Base-by-base conservation (phyloP, 1,140 invertebrate species). In the Lethrus apterus region DNA sequence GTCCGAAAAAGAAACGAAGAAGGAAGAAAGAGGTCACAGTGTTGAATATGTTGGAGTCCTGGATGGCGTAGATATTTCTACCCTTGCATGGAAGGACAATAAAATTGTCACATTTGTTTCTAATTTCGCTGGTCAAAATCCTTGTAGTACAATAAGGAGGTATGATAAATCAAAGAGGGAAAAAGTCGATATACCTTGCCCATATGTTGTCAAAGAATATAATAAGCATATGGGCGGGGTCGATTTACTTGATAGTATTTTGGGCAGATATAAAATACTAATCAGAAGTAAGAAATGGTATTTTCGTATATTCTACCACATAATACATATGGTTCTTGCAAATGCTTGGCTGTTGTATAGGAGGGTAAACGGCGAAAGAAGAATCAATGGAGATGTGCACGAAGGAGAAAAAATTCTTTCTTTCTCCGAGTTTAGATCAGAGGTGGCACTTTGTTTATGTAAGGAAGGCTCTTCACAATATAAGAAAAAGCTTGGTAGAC, bases 161-260 rank as follows among this genome's bases (percentile, higher is more conserved):
- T 33, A 11, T 44, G 42, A 44, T 23, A 7, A 13, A 34, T 43
- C 11, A 30, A 14, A 40, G 2, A 46, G 51, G 14, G 17, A 41
- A 23, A 32, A 19, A 14, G 26, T 23, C 5, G 13, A 30, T 9
- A n/a, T 49, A 8, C 4, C 9, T 13, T 44, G 38, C 26, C 32
- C 33, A 8, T 11, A n/a, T 29, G 11, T 43, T n/a, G 17, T 44
- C 3, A 11, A 7, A 4, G 32, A 35, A 14, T 44, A 49, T 13
- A 43, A 49, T 30, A 33, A 19, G 14, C 32, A 46, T 34, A 56
- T 56, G 54, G 51, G 51, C 21, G 51, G 51, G n/a, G 54, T 56
- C 3, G 66, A 71, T 48, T 51, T 69, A 35, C 56, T 67, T 46
- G 68, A 72, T 50, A 64, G 59, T 43, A 55, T 70, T 19, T 66